These are phyloP conservation scores for Beris morrisii DNA, from an alignment of 2,888 invertebrate genomes.

Conservation along the genomic window DNA sequence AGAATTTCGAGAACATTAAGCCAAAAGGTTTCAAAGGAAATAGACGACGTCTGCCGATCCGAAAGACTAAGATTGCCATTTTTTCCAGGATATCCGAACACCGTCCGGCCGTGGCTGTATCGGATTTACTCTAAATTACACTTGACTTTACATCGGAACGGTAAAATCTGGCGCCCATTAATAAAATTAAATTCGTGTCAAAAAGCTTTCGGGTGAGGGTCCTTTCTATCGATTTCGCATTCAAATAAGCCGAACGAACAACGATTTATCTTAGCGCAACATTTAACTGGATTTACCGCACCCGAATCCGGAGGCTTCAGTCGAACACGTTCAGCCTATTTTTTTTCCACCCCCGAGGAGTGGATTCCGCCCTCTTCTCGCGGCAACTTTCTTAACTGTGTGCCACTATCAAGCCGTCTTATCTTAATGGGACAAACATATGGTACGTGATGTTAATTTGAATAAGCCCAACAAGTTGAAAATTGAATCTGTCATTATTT, in stretches of 20 bases:
- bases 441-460: slow-evolving; percentile 39
- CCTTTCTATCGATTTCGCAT: slow-evolving; percentile 23
- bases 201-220: slow-evolving; percentile 39
- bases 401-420: slow-evolving; percentile 35
- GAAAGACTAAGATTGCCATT: too few species aligned
- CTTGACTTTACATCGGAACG: background rate
- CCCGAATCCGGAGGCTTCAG: too few species aligned
- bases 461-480: slow-evolving; percentile 40
- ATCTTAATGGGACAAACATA: slow-evolving; percentile 40
- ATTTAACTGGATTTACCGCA: too few species aligned
- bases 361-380: background rate
- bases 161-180: slow-evolving; percentile 36
- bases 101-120: background rate
- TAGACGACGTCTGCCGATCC: too few species aligned
- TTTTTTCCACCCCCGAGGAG: too few species aligned
- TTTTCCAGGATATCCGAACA: too few species aligned
- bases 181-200: slow-evolving; percentile 43
- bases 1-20: too few species aligned
- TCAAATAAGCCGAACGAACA: slow-evolving; percentile 22
- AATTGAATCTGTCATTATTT: slow-evolving; percentile 38
- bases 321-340: too few species aligned
- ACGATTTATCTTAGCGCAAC: slow-evolving; percentile 1
- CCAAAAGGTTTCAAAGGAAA: too few species aligned
- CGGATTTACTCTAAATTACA: slow-evolving; percentile 17
- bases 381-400: background rate